Evolutionary conservation across 2,113 vertebrate species (phyloP), one percentile per base, ranked within the genome.

Genomic region (Mormoops blainvillei): DNA sequence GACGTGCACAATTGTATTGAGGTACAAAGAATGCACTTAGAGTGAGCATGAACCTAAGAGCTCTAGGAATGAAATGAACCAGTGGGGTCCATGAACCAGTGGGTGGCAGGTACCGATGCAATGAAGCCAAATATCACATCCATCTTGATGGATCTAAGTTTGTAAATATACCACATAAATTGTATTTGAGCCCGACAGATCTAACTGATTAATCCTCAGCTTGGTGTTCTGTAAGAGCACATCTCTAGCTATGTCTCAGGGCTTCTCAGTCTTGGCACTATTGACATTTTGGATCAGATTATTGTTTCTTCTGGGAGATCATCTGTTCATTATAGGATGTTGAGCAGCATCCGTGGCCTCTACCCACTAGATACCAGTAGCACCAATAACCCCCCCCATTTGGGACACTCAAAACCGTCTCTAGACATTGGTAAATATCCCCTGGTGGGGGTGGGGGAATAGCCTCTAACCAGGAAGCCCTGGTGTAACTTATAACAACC

Each of bases 51-150:
- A 7, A 0, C 18, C 87, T 5, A 0, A 56, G 58, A 89, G 52
- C 31, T 38, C 38, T 4, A 28, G 18, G 12, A 45, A 3, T 18
- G n/a, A 26, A n/a, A 24, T 7, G 19, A 41, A 0, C 26, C 3
- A 2, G 36, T 1, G 31, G 33, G 43, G 43, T 61, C 15, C 20
- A 0, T 2, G 58, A 50, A 5, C 67, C 14, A 4, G 16, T 0
- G 3, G 26, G 48, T 6, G 1, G 22, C 0, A 0, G 19, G 68
- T 2, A 0, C 31, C 6, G 0, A 9, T 0, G 0, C 31, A 9
- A 16, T 19, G 4, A 70, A 65, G 41, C 15, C 18, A 11, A 19
- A 10, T 0, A 3, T 20, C 2, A 31, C 2, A 0, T 7, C 22
- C 15, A 0, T 28, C n/a, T 8, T 11, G 11, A 28, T 24, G 36